phyloP scores from a whole-genome alignment of 2,888 invertebrate species.

The Formica aserva region DNA sequence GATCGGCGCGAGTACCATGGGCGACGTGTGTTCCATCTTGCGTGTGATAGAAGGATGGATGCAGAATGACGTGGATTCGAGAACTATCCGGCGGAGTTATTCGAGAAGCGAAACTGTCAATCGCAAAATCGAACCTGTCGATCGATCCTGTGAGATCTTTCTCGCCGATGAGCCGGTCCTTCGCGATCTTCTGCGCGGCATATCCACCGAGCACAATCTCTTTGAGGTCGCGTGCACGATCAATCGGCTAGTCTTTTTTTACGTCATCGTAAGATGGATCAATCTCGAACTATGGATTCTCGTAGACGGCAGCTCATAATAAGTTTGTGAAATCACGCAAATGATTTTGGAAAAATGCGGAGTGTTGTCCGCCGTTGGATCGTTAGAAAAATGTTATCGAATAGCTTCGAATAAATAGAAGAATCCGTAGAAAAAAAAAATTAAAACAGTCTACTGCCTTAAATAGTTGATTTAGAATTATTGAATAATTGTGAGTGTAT shows the following conservation, averaged over 20 bases:
- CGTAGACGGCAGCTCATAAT: constrained; percentile 66
- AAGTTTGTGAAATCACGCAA: constrained; percentile 33
- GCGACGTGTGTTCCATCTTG: constrained; percentile 56
- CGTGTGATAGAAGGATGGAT: constrained; percentile 46
- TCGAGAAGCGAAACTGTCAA: constrained; percentile 27
- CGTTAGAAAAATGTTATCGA: background rate
- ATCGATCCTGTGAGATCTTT: constrained; percentile 55
- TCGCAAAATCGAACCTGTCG: constrained; percentile 17
- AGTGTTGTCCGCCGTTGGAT: background rate
- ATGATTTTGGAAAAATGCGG: background rate
- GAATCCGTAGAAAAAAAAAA: background rate
- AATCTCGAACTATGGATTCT: constrained; percentile 78
- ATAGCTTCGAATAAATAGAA: background rate
- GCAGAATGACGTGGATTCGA: background rate
- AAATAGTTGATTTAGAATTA: background rate
- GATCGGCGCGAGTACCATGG: constrained; percentile 55
- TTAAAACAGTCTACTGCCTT: too few relatives aligned
- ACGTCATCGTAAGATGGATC: constrained; percentile 78
- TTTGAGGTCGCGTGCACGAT: constrained; percentile 76
- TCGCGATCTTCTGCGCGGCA: constrained; percentile 74
- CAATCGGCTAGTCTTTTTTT: constrained; percentile 78
- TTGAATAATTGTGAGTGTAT: background rate
- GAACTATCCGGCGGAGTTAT: constrained; percentile 32
- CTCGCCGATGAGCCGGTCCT: constrained; percentile 73
- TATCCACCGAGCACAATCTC: constrained; percentile 68